Evolutionary conservation across 53 echinoderm and acorn worm genomes (phyloP).

Genomic region (Echinarachnius parma): DNA sequence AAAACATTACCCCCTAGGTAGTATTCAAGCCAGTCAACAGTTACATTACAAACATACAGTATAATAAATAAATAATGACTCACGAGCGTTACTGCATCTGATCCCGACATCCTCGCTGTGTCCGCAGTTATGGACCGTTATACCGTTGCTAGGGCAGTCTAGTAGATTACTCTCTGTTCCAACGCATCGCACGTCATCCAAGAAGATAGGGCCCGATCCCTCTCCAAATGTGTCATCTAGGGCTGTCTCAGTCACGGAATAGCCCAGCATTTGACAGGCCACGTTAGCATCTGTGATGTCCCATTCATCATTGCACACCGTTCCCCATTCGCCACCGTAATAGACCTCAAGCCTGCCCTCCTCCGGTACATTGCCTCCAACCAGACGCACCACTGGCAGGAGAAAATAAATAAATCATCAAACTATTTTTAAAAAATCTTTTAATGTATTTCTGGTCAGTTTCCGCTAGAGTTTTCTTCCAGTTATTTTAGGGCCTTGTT

Average conservation of each 20-base stretch:
- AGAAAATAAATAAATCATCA: too few species aligned
- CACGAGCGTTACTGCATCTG: conserved; percentile 3
- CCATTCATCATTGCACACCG: conserved; percentile 36
- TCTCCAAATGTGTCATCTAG: neutral
- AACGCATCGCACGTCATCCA: conserved; percentile 23
- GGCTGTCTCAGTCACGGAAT: neutral
- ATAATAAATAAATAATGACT: too few species aligned
- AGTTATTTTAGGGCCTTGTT: too few species aligned
- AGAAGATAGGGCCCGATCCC: conserved; percentile 18
- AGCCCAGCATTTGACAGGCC: conserved; percentile 14
- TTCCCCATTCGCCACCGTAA: conserved; percentile 60
- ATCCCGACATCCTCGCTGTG: conserved; percentile 29
- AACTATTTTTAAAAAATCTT: too few species aligned
- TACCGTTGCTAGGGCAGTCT: conserved; percentile 9
- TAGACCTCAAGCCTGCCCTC: conserved; percentile 62
- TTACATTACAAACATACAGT: too few species aligned
- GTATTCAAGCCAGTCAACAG: too few species aligned
- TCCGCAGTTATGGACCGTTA: conserved; percentile 19
- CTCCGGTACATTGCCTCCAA: conserved; percentile 21
- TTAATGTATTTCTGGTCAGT: too few species aligned
- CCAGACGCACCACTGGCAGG: conserved; percentile 48
- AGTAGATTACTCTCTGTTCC: conserved; percentile 5
- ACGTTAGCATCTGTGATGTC: conserved; percentile 20
- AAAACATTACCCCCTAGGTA: too few species aligned
- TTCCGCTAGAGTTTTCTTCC: too few species aligned